Percentiles rank a stretch among this genome's conserved stretches.
Evolutionary conservation across 1,140 invertebrate genomes (phyloP).

Genomic region (Lethocerus indicus): DNA sequence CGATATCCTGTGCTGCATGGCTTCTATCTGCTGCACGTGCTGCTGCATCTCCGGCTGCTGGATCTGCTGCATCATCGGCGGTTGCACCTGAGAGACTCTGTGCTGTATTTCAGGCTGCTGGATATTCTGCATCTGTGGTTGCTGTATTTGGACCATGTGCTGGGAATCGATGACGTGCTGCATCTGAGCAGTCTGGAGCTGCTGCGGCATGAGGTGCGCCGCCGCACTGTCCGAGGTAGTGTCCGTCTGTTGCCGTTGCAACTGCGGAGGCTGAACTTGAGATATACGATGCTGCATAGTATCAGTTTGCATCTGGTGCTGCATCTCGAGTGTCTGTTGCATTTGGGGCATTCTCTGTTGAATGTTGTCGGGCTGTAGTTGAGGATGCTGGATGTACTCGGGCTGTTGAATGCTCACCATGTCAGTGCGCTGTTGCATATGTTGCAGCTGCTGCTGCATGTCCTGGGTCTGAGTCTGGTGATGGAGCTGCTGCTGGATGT

Average conservation of each 20-base stretch:
- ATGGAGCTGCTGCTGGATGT: conserved; percentile 28
- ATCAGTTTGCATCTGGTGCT: not conserved
- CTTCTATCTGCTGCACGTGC: not conserved
- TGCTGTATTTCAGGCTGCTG: conserved; percentile 5
- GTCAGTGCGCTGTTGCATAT: conserved; percentile 18
- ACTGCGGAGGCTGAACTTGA: conserved; percentile 4
- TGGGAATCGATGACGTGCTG: too few species aligned
- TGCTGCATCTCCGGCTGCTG: conserved; percentile 1
- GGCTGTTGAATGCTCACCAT: not conserved
- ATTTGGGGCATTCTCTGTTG: not conserved
- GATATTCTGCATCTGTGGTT: too few species aligned
- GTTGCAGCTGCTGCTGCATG: too few species aligned
- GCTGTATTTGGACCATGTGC: too few species aligned
- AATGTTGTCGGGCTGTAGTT: not conserved
- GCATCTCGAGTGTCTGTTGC: not conserved
- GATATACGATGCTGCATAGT: conserved; percentile 1
- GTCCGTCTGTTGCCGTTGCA: conserved; percentile 14
- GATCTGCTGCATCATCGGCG: not conserved
- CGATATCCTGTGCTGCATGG: not conserved
- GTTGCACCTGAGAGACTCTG: conserved; percentile 4
- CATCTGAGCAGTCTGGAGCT: conserved; percentile 24
- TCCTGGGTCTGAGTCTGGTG: conserved; percentile 22
- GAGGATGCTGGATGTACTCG: not conserved
- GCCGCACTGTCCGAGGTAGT: too few species aligned
- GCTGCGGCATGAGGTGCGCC: conserved; percentile 22